Base-by-base conservation (phyloP, 2,797 vertebrate genomes). In the Pitangus sulphuratus region DNA sequence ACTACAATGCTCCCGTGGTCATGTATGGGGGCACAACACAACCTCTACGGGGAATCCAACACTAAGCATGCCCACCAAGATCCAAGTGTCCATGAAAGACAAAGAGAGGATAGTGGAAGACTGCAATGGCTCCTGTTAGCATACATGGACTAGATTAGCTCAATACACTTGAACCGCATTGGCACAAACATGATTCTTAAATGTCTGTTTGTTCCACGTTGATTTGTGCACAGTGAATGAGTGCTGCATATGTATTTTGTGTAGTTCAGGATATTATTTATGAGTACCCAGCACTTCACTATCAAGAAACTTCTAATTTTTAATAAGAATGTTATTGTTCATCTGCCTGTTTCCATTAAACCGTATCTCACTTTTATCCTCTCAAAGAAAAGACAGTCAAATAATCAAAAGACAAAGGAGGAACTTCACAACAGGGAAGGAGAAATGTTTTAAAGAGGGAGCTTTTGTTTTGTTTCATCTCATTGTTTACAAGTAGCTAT, bases 401-500 rank as follows among this genome's bases (percentile, higher is more conserved):
- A n/a, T 28, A 72, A 54, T 26, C 31, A 72, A 66, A 75, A 64
- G 42, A 65, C 15, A 82, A 58, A 40, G 16, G 21, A 92, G 21
- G 24, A 87, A 62, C 31, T 75, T 56, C 31, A 50, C 4, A 45
- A 47, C 3, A 15, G 5, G 17, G 42, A 53, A 68, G 8, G 10
- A 65, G 4, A 51, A 62, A 56, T 22, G 10, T 89, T 92, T 79
- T 71, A 35, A 66, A 70, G 44, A 28, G 5, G 19, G 11, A 53
- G 6, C 2, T 48, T 77, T 88, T 74, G 4, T 72, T 91, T 76
- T 3, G 15, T 88, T 84, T 71, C 21, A 60, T 88, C 70, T 91
- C n/a, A 24, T 16, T 74, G 51, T 79, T 94, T 74, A 84, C 58
- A 87, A 87, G 56, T 39, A 88, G n/a, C 39, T 78, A 16, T 39